Base-by-base conservation (phyloP, 2,797 vertebrate genomes). In the Myripristis murdjan region DNA sequence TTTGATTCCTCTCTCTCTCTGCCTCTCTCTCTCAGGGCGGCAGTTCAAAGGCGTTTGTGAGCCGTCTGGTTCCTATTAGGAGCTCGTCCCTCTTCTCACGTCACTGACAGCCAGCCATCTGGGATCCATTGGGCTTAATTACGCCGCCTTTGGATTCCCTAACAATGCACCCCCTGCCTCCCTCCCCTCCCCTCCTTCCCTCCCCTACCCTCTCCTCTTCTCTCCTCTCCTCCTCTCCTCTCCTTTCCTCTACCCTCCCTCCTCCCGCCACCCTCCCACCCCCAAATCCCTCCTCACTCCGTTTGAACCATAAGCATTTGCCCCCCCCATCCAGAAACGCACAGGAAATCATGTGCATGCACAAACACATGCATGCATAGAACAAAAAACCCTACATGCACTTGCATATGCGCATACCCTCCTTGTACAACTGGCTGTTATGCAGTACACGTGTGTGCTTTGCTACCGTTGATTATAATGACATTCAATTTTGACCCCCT, bases 21-120 rank as follows among this genome's bases (percentile, higher is more conserved):
- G 70, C 26, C 71, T 58, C 83, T 37, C 76, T 57, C 79, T 84
- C 88, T 85, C 87, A 77, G 80, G 86, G 89, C 87, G 90, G 89
- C 89, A 87, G 90, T 93, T 94, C 91, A 93, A 94, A 94, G 91
- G 82, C 91, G 67, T 89, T 87, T 90, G 82, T 81, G 84, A 79
- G 77, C 22, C 77, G 91, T 91, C 92, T 94, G 93, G 91, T 91
- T 93, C 91, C 90, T 86, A 93, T 94, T 94, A 93, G 86, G 88
- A 81, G 90, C 91, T 93, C 91, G 92, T 93, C 92, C 91, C 89
- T 94, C 93, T 93, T 93, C 92, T 93, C 93, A 94, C 93, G 93
- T 94, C 93, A 94, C 91, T 94, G 93, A 93, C 93, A 94, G 92
- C 89, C 91, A 89, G 87, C 89, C 93, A 94, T 94, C 92, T 94